Evolutionary conservation across 2,797 vertebrate species (phyloP).

Genomic region (Diplodus sargus): DNA sequence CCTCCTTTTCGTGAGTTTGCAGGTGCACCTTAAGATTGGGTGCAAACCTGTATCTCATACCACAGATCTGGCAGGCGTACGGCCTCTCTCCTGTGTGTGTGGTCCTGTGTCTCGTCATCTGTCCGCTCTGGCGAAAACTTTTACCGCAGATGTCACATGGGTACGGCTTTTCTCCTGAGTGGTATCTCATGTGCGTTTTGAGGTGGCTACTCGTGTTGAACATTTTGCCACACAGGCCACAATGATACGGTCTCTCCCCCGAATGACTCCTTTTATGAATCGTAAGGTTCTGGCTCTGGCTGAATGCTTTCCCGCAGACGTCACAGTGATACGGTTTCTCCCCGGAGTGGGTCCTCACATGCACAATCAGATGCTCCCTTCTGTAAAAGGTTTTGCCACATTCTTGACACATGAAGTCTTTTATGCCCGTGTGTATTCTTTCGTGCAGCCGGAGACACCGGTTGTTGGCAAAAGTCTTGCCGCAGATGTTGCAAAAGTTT

Average conservation of each 20-base stretch:
- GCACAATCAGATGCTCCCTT: conserved; percentile 40
- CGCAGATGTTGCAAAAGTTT: conserved; percentile 29
- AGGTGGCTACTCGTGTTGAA: conserved; percentile 44
- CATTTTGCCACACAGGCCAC: conserved; percentile 51
- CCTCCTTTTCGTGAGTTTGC: conserved; percentile 25
- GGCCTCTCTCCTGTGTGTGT: conserved; percentile 51
- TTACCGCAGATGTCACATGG: conserved; percentile 53
- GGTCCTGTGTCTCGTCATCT: conserved; percentile 50
- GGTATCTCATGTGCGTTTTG: conserved; percentile 60
- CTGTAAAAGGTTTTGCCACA: conserved; percentile 52
- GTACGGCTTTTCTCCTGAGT: conserved; percentile 54
- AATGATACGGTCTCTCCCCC: conserved; percentile 50
- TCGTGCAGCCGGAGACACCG: conserved; percentile 28
- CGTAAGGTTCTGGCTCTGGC: conserved; percentile 55
- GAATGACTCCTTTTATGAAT: conserved; percentile 57
- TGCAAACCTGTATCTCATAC: conserved; percentile 53
- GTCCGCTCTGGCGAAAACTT: conserved; percentile 42
- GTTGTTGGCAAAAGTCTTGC: conserved; percentile 30
- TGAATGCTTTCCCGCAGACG: conserved; percentile 53
- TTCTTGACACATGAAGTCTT: conserved; percentile 50
- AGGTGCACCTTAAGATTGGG: conserved; percentile 50
- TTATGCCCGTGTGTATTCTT: conserved; percentile 22
- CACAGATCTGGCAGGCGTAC: conserved; percentile 51
- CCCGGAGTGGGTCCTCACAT: conserved; percentile 57
- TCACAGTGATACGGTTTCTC: conserved; percentile 64